phyloP scores from a whole-genome alignment of 2,797 vertebrate genomes.

The Scolopax bukidnonensis region DNA sequence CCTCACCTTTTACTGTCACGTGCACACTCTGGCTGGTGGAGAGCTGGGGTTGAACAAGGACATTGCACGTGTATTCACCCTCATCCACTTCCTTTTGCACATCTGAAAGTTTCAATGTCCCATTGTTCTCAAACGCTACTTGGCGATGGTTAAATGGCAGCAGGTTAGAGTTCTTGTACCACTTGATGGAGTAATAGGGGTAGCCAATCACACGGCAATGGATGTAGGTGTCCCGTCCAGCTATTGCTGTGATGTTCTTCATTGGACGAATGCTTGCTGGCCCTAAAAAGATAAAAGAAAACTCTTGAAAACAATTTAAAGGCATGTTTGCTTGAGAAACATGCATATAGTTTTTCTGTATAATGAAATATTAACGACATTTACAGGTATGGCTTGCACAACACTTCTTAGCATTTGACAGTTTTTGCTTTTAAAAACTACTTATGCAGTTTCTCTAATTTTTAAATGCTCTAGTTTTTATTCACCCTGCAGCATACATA shows the following conservation, averaged over 20 bases:
- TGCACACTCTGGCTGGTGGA: slow-evolving; percentile 97
- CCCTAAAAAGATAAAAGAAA: slow-evolving; percentile 82
- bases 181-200: slow-evolving; percentile 98
- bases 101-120: slow-evolving; percentile 94
- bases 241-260: slow-evolving; percentile 99
- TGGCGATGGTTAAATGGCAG: slow-evolving; percentile 98
- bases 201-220: slow-evolving; percentile 98
- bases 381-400: not conserved
- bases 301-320: slow-evolving; percentile 86
- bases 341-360: not conserved
- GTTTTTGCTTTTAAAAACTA: slow-evolving; percentile 30
- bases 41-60: slow-evolving; percentile 94
- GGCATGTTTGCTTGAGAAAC: not conserved
- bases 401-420: not conserved
- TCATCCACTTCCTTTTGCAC: slow-evolving; percentile 95
- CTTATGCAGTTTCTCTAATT: slow-evolving; percentile 44
- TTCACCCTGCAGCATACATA: slow-evolving; percentile 31
- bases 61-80: slow-evolving; percentile 96
- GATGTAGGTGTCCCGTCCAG: slow-evolving; percentile 93
- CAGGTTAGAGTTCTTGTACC: slow-evolving; percentile 97
- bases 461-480: slow-evolving; percentile 44
- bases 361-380: not conserved
- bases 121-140: slow-evolving; percentile 97
- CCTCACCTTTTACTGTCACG: slow-evolving; percentile 91
- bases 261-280: slow-evolving; percentile 96